Percentiles rank a stretch among this genome's conserved stretches.
phyloP scores from a whole-genome alignment of 1,140 invertebrate genomes.

The Muscidifurax raptorellus region DNA sequence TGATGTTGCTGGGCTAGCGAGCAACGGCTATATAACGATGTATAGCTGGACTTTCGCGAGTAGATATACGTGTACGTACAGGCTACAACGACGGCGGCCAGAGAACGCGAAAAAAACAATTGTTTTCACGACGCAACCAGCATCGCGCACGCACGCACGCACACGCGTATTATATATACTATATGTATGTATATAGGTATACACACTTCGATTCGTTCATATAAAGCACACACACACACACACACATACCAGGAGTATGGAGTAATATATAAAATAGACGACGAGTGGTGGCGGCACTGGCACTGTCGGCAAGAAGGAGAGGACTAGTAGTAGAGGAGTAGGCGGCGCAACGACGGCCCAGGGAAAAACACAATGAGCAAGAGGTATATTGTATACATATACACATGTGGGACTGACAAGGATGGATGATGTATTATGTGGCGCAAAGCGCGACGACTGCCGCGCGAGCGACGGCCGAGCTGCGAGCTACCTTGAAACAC shows the following conservation, averaged over 20 bases:
- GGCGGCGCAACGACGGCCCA: background rate
- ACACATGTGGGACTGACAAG: slow-evolving; percentile 8
- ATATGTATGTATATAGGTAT: too few relatives aligned
- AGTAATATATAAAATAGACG: too few relatives aligned
- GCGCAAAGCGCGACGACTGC: slow-evolving; percentile 10
- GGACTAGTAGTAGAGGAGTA: background rate
- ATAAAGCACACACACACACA: background rate
- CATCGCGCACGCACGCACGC: slow-evolving; percentile 18
- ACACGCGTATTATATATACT: background rate
- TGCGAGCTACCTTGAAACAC: slow-evolving; percentile 33
- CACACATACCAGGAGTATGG: background rate
- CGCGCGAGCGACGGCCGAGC: background rate
- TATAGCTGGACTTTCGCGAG: too few relatives aligned
- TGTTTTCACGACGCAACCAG: slow-evolving; percentile 9
- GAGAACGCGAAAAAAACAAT: slow-evolving; percentile 19
- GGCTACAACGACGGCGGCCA: too few relatives aligned
- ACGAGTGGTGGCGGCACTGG: too few relatives aligned
- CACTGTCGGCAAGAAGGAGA: background rate
- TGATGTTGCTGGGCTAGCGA: background rate
- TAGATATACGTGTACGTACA: too few relatives aligned
- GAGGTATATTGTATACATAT: background rate
- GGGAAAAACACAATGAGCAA: slow-evolving; percentile 5
- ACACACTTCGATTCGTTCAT: background rate
- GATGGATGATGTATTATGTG: slow-evolving; percentile 36
- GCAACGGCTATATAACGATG: background rate